These are phyloP conservation scores for Aphrocallistes beatrix DNA, from an alignment of 37 sponge, comb jelly and placozoan genomes.

Conservation along the genomic window DNA sequence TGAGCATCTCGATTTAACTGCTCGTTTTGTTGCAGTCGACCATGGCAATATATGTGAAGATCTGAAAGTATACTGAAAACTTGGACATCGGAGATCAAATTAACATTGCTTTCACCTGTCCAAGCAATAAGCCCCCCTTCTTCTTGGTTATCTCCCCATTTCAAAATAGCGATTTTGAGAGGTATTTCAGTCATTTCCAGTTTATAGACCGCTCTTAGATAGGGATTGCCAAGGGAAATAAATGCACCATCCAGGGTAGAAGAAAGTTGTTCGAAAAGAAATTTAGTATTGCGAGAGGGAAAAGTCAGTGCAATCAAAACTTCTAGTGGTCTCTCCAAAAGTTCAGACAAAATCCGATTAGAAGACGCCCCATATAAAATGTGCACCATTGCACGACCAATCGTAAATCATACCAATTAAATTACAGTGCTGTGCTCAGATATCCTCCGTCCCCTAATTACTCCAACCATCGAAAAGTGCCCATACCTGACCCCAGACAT, in stretches of 20 bases:
- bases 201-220: background rate
- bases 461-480: background rate
- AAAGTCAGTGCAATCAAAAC: background rate
- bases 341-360: too few species aligned
- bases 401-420: background rate
- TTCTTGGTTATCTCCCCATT: background rate
- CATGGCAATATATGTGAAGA: background rate
- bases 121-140: background rate
- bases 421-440: background rate
- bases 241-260: background rate
- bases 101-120: background rate
- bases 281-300: background rate
- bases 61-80: background rate
- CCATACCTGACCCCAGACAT: background rate
- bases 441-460: background rate
- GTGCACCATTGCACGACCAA: background rate
- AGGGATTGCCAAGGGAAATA: background rate
- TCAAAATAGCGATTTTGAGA: background rate
- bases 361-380: too few species aligned
- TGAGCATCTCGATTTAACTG: background rate
- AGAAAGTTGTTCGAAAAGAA: background rate
- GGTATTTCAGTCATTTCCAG: background rate
- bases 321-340: background rate
- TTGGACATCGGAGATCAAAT: background rate
- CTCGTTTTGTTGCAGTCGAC: background rate